Conservation (phyloP, 2,113 vertebrate species). For the human (Homo sapiens) region GRCh38 chr2:75069501-75070000, state of each 20-base stretch:
- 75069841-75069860: neutral
- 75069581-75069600: neutral
- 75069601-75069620: neutral
- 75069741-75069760: neutral
- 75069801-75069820: neutral
- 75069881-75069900: neutral
- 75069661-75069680: neutral
- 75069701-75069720: neutral
- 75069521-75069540: neutral
- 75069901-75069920: neutral
- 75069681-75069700: neutral
- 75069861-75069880: neutral
- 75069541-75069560: neutral
- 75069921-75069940: neutral
- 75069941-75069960: neutral
- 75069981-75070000: neutral
- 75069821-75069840: neutral
- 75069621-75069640: neutral
- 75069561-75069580: neutral
- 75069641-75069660: neutral
- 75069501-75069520: neutral
- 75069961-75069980: neutral
- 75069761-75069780: neutral
- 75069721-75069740: neutral
- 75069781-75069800: neutral